Evolutionary conservation across 92 coral and sea anemone species (phyloP), one percentile per base, ranked within the genome.

Genomic region (Paragorgia papillata): DNA sequence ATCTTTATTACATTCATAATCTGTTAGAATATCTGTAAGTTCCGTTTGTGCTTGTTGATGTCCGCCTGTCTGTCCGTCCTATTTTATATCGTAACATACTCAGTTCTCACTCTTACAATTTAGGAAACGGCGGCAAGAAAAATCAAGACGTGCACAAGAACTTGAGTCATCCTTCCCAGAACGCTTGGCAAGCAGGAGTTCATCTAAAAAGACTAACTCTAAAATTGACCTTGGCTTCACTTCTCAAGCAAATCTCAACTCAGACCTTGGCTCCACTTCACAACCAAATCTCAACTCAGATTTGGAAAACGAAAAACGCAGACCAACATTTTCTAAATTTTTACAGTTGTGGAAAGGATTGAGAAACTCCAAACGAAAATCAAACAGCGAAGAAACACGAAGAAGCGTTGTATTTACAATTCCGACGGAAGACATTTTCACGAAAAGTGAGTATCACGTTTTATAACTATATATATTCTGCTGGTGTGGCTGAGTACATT

Each of bases 401-500:
- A 71, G 78, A 19, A 55, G 64, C 34, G 78, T 71, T 20, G 78
- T 54, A 27, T 71, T 71, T 32, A 71, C 78, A 18, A 71, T 71
- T 26, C 64, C 78, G 19, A 71, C 78, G 9, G 63, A 71, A 18
- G 78, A 71, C 27, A 57, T 71, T 31, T 54, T 71, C 8, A 63
- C 78, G 18, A 54, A 21, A 55, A 31, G 78, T 71, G 20, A 71
- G 75, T 44, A 64, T 46, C 12, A n/a, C 53, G 15, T 7, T 9
- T 46, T 46, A 46, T 6, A 46, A 15, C n/a, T 7, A n/a, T n/a
- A n/a, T n/a, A 37, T 37, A 37, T 4, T 37, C 4, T 37, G 43
- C 10, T 10, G 61, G 19, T 55, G 2, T 9, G 61, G 43, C 43
- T 37, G 10, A 37, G 43, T 37, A 10, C 43, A 10, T n/a, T n/a